Base-by-base conservation (phyloP, 2,113 vertebrate species). In the Hiodon tergisus region DNA sequence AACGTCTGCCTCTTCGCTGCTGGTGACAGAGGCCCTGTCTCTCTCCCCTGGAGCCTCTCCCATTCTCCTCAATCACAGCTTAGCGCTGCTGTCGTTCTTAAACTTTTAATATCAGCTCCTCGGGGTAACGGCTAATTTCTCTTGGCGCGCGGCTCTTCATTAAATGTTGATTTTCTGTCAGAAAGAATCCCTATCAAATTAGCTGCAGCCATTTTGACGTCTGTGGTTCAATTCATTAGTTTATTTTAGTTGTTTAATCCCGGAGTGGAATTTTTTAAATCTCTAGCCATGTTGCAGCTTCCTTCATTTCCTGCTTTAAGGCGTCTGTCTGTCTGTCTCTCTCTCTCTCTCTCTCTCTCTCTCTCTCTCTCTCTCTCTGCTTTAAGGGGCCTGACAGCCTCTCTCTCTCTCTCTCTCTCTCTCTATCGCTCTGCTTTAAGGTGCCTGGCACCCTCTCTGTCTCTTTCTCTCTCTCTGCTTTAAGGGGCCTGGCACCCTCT, bases 81-180 rank as follows among this genome's bases (percentile, higher is more conserved):
- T 78, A 87, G 83, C 31, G 85, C 84, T 78, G 81, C 82, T 86
- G 86, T 89, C 85, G 82, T 89, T 89, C 88, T 89, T 87, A 84
- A 89, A 89, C 85, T 87, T 88, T 88, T 89, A 75, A 90, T 89
- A 80, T 53, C 77, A 78, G 81, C 87, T 88, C 86, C 86, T 81
- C 78, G 73, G 86, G 83, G 88, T 87, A 86, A 87, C 85, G 83
- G 81, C 81, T 88, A 86, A 89, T 90, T 90, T 88, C 85, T 88
- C 84, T 83, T 81, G 82, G 83, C 89, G 90, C 89, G 87, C 85
- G 81, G 82, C 88, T 91, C 85, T 90, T 95, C 93, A 94, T 94
- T 94, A 95, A 95, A 94, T 93, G 90, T 95, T 93, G 87, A 94
- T 94, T 95, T 94, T 92, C 88, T 94, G 90, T 96, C 94, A 91